phyloP scores from a whole-genome alignment of 2,888 invertebrate species.

The Eristalis arbustorum region DNA sequence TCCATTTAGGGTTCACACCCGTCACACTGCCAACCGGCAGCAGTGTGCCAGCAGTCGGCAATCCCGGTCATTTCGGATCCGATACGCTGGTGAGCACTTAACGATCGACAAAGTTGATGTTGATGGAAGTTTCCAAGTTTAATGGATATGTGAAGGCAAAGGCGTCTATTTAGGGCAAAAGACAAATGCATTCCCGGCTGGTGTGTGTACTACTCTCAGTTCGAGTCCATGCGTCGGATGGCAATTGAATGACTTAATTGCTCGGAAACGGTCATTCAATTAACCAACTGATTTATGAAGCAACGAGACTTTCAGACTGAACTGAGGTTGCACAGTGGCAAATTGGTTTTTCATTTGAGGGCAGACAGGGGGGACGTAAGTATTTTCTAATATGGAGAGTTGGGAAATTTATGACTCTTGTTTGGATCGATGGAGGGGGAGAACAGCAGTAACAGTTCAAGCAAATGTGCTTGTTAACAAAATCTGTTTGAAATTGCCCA shows the following conservation, averaged over 20 bases:
- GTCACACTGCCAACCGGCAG: neutral
- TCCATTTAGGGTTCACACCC: conserved; percentile 31
- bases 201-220: neutral
- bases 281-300: conserved; percentile 16
- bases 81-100: conserved; percentile 19
- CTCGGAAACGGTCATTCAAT: conserved; percentile 21
- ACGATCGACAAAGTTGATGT: conserved; percentile 1
- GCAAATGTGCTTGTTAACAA: too few species aligned
- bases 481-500: too few species aligned
- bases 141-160: neutral
- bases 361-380: neutral
- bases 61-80: neutral
- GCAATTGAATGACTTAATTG: conserved; percentile 22
- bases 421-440: neutral
- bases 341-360: neutral
- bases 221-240: neutral
- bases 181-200: conserved; percentile 13
- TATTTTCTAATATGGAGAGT: neutral
- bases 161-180: conserved; percentile 17
- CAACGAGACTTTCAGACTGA: neutral
- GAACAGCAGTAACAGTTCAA: too few species aligned
- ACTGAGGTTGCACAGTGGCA: neutral
- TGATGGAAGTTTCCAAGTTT: conserved; percentile 3
- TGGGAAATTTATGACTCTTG: neutral
- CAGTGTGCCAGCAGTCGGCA: neutral